Percentiles rank a stretch among this genome's conserved stretches.
Evolutionary conservation across 2,888 invertebrate species (phyloP).

Genomic region (Drosophila gaucha): DNA sequence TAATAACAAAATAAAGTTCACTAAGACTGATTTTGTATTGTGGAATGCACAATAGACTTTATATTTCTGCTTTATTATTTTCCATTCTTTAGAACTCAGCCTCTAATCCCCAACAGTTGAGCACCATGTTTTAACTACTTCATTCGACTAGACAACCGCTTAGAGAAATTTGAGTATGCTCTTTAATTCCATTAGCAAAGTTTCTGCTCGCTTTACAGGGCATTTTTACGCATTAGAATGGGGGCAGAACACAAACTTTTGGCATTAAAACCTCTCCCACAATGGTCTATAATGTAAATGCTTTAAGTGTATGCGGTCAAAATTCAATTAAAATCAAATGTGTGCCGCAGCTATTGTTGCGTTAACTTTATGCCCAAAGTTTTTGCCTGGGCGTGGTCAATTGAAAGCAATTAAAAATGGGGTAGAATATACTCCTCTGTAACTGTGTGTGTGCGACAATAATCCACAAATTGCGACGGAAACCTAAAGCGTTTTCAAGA

Average conservation of each 20-base stretch:
- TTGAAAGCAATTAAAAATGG: slow-evolving; percentile 70
- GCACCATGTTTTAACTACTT: slow-evolving; percentile 13
- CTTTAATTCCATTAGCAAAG: slow-evolving; percentile 46
- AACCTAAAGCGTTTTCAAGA: slow-evolving; percentile 1
- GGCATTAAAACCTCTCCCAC: slow-evolving; percentile 30
- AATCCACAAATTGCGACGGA: slow-evolving; percentile 2
- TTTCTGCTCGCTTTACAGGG: slow-evolving; percentile 35
- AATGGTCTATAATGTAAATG: slow-evolving; percentile 19
- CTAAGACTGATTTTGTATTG: too few species aligned
- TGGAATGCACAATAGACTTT: too few species aligned
- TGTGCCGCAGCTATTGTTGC: slow-evolving; percentile 45
- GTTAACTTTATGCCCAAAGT: slow-evolving; percentile 63
- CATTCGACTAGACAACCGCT: slow-evolving; percentile 29
- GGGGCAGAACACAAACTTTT: slow-evolving; percentile 42
- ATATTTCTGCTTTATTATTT: background rate
- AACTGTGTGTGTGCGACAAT: background rate
- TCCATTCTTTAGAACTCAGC: background rate
- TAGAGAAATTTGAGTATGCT: slow-evolving; percentile 32
- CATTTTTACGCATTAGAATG: slow-evolving; percentile 14
- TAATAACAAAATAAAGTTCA: too few species aligned
- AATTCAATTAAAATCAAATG: slow-evolving; percentile 57
- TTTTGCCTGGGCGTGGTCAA: slow-evolving; percentile 55
- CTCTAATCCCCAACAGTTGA: background rate
- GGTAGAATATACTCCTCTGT: slow-evolving; percentile 1
- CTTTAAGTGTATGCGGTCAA: slow-evolving; percentile 50